Evolutionary conservation across 2,888 invertebrate species (phyloP).

Genomic region (Branchellion lobata): DNA sequence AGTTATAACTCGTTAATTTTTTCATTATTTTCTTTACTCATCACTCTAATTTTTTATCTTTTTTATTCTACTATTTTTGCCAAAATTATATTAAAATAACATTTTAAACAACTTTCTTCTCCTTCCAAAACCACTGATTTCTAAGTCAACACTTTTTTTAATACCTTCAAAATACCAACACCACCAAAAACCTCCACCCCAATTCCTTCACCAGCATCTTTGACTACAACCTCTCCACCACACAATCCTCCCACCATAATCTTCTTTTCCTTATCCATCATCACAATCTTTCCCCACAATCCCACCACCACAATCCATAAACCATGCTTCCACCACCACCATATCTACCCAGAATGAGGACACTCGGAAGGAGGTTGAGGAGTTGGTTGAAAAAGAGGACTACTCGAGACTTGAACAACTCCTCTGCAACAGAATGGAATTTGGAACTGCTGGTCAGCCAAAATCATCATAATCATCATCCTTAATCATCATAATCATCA

Average conservation of each 20-base stretch:
- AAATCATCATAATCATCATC: not conserved
- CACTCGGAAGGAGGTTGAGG: constrained; percentile 1
- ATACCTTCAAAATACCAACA: too few relatives aligned
- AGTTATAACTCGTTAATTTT: too few relatives aligned
- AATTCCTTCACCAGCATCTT: not conserved
- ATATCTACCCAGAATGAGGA: not conserved
- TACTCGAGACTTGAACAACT: not conserved
- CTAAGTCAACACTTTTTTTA: too few relatives aligned
- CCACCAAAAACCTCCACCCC: too few relatives aligned
- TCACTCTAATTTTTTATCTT: too few relatives aligned
- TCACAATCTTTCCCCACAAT: too few relatives aligned
- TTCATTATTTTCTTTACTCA: too few relatives aligned
- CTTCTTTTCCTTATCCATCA: not conserved
- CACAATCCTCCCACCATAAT: not conserved
- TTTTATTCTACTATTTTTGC: too few relatives aligned
- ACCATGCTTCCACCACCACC: not conserved
- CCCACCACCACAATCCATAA: not conserved
- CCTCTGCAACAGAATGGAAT: not conserved
- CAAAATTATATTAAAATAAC: too few relatives aligned
- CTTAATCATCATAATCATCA: too few relatives aligned
- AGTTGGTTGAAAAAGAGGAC: not conserved
- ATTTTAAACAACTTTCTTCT: too few relatives aligned
- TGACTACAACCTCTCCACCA: not conserved
- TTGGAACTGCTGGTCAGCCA: not conserved
- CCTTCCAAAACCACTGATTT: too few relatives aligned